A percentile compares a stretch with the other conserved stretches of the same genome.
phyloP scores from a whole-genome alignment of 92 coral and sea anemone species.

The Palythoa grandiflora region DNA sequence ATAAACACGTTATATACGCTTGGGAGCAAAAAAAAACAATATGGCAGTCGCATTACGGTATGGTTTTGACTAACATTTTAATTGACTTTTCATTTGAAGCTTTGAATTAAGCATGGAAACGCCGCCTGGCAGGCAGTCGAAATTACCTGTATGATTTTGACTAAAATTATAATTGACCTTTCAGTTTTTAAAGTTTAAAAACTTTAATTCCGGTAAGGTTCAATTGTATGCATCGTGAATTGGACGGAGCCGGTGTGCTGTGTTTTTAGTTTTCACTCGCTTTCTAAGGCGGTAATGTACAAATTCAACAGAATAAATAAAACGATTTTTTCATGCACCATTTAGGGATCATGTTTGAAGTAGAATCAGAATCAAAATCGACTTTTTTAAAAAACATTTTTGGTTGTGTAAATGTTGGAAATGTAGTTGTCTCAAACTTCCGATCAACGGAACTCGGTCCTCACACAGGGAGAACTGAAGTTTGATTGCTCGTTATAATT shows the following conservation, averaged over 20 bases:
- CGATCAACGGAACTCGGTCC: no score
- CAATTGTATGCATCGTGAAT: neutral
- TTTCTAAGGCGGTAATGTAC: neutral
- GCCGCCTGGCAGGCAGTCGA: neutral
- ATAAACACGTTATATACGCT: neutral
- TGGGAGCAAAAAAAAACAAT: neutral
- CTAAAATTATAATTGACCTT: neutral
- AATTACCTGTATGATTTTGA: neutral
- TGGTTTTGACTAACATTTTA: conserved; percentile 1
- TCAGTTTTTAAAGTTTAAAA: neutral
- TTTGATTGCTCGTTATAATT: no score
- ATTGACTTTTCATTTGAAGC: neutral
- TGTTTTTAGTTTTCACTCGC: neutral
- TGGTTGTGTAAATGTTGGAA: no score
- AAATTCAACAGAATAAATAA: neutral
- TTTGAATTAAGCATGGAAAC: neutral
- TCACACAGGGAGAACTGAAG: no score
- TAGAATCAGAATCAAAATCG: no score
- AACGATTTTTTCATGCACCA: no score
- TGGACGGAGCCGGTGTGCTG: neutral
- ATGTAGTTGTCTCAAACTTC: no score
- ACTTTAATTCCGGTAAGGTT: conserved; percentile 7
- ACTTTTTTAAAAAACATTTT: no score
- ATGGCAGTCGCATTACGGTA: neutral
- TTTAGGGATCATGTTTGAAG: no score